Base-by-base conservation (phyloP, 2,797 vertebrate species). In the Psittacula echo region DNA sequence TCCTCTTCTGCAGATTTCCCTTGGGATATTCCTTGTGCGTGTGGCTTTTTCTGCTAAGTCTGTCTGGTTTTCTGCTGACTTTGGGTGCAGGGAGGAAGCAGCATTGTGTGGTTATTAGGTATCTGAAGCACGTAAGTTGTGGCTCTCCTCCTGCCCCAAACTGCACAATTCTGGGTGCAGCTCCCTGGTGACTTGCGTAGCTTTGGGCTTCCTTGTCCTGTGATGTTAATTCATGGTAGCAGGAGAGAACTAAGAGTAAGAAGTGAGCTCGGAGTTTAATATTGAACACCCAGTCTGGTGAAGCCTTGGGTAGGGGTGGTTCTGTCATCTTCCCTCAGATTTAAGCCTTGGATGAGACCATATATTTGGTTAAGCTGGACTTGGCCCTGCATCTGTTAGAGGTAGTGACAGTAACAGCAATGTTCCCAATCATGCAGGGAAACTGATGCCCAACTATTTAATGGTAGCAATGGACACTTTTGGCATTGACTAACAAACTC, bases 351-450 rank as follows among this genome's bases (percentile, higher is more conserved):
- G 45, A 14, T 75, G 53, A 62, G 41, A 61, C 18, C 12, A 17
- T 44, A 4, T 4, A 2, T 37, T 53, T 66, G 3, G 53, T 48
- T 11, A 37, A 19, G 47, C 22, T 44, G 47, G 21, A 17, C 23
- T 73, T 66, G 9, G 15, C 3, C 10, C 17, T 13, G 3, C 15
- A 44, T 32, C 19, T 4, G 5, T 66, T 34, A 41, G 39, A 78
- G 23, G 26, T 15, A 5, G 2, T 22, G 29, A 4, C 42, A 1
- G 4, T 42, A 7, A 17, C 3, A 58, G 21, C 18, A 26, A 1
- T 0, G 1, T n/a, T 61, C 9, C 16, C 9, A 3, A 3, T 34
- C 9, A 3, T 8, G 6, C 2, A 13, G 54, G 9, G 29, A 56
- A 60, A 53, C 34, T 34, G 47, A 10, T 61, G 18, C 13, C 30